Percentiles rank a stretch among this genome's conserved stretches.
Evolutionary conservation across 1,140 invertebrate species (phyloP).

Genomic region (Mya arenaria): DNA sequence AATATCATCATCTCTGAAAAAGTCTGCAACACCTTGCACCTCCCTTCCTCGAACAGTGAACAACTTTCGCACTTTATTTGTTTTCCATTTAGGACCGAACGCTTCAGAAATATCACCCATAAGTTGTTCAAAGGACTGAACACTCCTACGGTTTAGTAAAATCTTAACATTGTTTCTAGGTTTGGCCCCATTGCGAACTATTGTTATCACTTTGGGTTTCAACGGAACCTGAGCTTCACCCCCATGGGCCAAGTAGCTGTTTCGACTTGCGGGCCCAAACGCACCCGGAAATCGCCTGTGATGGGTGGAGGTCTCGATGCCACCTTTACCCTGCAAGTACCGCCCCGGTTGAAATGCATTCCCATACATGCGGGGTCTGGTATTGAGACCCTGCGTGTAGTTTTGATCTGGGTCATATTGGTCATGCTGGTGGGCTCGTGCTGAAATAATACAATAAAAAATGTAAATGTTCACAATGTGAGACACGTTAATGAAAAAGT

Average conservation of each 20-base stretch:
- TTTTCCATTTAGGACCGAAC: conserved; percentile 78
- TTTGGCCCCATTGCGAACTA: conserved; percentile 75
- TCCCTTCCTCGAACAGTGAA: conserved; percentile 75
- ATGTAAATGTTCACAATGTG: no score
- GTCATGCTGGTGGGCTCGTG: conserved; percentile 49
- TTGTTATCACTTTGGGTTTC: conserved; percentile 79
- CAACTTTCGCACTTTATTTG: conserved; percentile 74
- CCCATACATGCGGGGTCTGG: conserved; percentile 32
- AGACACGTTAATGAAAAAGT: no score
- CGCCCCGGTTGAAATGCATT: conserved; percentile 76
- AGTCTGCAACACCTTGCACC: conserved; percentile 79
- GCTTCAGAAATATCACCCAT: conserved; percentile 80
- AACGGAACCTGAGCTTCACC: conserved; percentile 56
- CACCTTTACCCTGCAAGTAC: conserved; percentile 64
- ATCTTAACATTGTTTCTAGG: conserved; percentile 79
- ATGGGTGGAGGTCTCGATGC: conserved; percentile 39
- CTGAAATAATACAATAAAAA: conserved; percentile 42
- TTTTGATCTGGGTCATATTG: conserved; percentile 36
- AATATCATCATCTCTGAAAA: conserved; percentile 80
- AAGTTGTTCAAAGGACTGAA: conserved; percentile 80
- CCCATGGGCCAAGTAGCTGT: conserved; percentile 57
- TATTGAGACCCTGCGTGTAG: conserved; percentile 40
- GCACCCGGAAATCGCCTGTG: conserved; percentile 65
- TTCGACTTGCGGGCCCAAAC: conserved; percentile 62
- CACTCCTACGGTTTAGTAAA: conserved; percentile 78